These are phyloP conservation scores for Scomber japonicus DNA, from an alignment of 2,113 vertebrate species.

Conservation along the genomic window DNA sequence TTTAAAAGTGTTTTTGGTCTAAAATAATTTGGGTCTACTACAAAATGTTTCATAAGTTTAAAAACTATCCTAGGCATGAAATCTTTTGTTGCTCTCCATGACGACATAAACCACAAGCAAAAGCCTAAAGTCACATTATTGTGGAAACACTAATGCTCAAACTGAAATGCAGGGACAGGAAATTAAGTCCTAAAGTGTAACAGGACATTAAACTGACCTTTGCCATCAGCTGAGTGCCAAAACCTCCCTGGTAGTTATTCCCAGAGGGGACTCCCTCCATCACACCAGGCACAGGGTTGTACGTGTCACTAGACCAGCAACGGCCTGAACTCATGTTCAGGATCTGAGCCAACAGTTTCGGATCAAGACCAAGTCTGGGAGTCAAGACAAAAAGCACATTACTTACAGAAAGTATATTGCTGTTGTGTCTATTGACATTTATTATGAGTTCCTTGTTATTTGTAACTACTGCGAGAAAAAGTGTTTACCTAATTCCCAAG, in stretches of 20 bases:
- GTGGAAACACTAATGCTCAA: not conserved
- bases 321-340: slow-evolving; percentile 99
- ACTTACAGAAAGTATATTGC: not conserved
- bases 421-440: not conserved
- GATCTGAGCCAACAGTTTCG: slow-evolving; percentile 96
- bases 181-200: not conserved
- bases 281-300: slow-evolving; percentile 98
- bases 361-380: slow-evolving; percentile 97
- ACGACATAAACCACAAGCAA: not conserved
- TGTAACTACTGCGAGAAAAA: not conserved
- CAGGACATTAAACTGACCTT: slow-evolving; percentile 85
- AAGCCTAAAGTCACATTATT: not conserved
- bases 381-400: slow-evolving; percentile 68
- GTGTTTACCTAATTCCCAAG: slow-evolving; percentile 94
- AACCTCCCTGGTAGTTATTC: slow-evolving; percentile 98
- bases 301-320: slow-evolving; percentile 98
- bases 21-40: not conserved
- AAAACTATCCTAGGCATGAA: not conserved
- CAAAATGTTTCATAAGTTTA: too few relatives aligned
- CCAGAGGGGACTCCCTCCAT: slow-evolving; percentile 98
- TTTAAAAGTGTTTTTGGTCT: not conserved
- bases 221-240: slow-evolving; percentile 96
- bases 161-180: not conserved
- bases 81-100: not conserved
- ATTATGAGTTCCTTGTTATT: not conserved